Percentiles rank a stretch among this genome's conserved stretches.
Conservation (phyloP, 1,140 invertebrate species). For the Drosophila jambulina region DNA sequence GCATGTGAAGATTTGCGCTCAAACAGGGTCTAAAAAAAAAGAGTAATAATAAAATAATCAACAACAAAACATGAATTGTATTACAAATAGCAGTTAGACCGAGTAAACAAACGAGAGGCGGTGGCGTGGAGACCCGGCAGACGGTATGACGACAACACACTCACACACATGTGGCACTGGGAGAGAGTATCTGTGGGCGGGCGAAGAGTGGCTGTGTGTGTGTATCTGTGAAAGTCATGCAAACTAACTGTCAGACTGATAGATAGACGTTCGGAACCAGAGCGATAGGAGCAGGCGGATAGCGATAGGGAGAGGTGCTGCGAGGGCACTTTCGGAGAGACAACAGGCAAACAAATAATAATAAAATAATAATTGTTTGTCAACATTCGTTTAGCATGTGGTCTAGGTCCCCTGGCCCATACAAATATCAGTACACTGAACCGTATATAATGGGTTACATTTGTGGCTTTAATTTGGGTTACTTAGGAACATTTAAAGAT, state of each 20-base stretch:
- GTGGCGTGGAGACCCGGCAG: constrained; percentile 46
- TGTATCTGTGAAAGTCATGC: constrained; percentile 47
- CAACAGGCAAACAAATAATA: constrained; percentile 81
- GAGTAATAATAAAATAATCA: constrained; percentile 80
- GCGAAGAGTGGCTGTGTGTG: constrained; percentile 3
- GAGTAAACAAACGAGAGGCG: constrained; percentile 64
- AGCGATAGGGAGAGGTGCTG: constrained; percentile 25
- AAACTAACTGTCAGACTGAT: constrained; percentile 44
- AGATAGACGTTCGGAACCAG: constrained; percentile 48
- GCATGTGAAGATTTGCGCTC: constrained; percentile 78
- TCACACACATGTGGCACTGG: constrained; percentile 19
- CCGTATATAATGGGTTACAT: too few species aligned
- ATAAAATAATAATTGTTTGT: constrained; percentile 84
- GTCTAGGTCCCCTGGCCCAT: constrained; percentile 33
- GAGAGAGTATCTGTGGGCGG: constrained; percentile 28
- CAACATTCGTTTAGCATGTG: constrained; percentile 83
- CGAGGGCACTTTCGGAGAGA: constrained; percentile 39
- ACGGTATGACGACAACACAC: constrained; percentile 74
- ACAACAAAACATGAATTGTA: constrained; percentile 72
- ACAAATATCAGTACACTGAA: constrained; percentile 27
- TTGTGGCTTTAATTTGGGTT: not conserved
- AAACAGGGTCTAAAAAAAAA: constrained; percentile 46
- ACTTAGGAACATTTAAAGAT: not conserved
- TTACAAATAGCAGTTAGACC: constrained; percentile 79
- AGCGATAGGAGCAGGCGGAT: constrained; percentile 10